Evolutionary conservation across 1,140 invertebrate genomes (phyloP).

Genomic region (Contarinia nasturtii): DNA sequence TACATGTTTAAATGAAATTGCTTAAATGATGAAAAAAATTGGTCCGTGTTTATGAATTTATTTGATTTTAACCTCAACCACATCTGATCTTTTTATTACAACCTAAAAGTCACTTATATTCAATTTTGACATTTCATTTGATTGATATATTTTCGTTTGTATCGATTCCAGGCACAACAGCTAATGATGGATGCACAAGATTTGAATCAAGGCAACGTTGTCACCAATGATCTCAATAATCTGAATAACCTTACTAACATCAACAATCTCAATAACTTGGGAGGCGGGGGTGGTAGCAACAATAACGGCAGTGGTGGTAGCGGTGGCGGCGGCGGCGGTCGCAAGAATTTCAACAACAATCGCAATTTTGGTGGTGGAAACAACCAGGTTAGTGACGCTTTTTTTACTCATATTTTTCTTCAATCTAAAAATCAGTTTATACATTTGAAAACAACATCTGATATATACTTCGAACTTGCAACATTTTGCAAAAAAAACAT

Average conservation of each 20-base stretch:
- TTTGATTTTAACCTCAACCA: slow-evolving; percentile 1
- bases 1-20: neutral
- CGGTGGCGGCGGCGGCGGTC: neutral
- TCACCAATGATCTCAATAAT: neutral
- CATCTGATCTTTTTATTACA: neutral
- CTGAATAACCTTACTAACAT: neutral
- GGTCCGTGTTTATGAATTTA: slow-evolving; percentile 1
- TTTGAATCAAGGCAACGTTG: neutral
- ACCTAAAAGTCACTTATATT: neutral
- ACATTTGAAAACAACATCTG: too few relatives aligned
- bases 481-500: too few relatives aligned
- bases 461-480: too few relatives aligned
- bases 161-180: neutral
- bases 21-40: neutral
- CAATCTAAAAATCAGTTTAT: too few relatives aligned
- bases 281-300: neutral
- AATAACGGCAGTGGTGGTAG: neutral
- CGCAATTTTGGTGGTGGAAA: neutral
- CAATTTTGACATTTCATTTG: neutral
- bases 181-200: neutral
- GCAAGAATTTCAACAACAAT: neutral
- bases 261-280: neutral
- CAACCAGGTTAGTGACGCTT: too few relatives aligned
- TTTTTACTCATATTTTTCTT: too few relatives aligned
- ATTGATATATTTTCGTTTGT: neutral